phyloP scores from a whole-genome alignment of 2,113 vertebrate genomes.

The Alouatta palliata region DNA sequence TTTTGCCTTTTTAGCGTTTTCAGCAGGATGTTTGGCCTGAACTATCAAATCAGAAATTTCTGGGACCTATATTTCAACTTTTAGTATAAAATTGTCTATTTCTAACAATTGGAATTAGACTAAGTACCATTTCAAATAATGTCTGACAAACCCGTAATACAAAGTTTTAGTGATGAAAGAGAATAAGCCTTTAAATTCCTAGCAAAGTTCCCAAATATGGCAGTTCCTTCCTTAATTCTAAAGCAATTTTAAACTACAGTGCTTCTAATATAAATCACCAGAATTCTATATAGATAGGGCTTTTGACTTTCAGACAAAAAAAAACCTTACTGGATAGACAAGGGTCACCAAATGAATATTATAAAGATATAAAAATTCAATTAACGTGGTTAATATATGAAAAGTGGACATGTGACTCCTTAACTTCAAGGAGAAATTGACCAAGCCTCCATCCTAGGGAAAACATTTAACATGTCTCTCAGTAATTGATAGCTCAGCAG shows the following conservation, averaged over 20 bases:
- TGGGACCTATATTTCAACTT: not conserved
- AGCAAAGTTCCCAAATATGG: not conserved
- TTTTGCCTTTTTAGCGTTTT: not conserved
- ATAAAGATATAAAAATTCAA: not conserved
- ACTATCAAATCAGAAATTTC: not conserved
- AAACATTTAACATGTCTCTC: not conserved
- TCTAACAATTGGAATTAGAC: not conserved
- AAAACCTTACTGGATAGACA: not conserved
- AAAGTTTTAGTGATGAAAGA: not conserved
- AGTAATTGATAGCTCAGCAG: not conserved
- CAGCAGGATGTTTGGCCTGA: not conserved
- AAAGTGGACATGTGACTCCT: not conserved
- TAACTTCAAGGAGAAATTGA: not conserved
- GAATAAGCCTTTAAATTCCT: not conserved
- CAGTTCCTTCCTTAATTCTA: not conserved
- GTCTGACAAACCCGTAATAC: not conserved
- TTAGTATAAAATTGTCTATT: not conserved
- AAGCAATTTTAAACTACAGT: not conserved
- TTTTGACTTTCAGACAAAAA: not conserved
- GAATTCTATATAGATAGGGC: not conserved
- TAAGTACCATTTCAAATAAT: not conserved
- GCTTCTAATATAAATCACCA: not conserved
- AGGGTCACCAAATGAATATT: not conserved
- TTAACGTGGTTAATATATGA: not conserved
- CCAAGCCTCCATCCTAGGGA: not conserved